Evolutionary conservation across 2,113 vertebrate genomes (phyloP).

Genomic region (Xenus cinereus): DNA sequence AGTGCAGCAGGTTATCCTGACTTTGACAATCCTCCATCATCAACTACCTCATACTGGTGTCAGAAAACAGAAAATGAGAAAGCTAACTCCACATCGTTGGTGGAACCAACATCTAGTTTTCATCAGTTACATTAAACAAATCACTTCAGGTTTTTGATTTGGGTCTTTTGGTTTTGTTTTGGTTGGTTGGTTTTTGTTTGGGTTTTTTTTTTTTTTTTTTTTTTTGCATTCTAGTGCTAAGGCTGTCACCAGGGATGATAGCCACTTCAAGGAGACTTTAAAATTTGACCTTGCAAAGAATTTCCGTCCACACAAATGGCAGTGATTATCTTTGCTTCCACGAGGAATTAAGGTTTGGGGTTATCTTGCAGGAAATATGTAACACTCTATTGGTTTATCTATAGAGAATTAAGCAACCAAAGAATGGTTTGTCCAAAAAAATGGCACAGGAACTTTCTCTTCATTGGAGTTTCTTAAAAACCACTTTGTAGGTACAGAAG

Average conservation of each 20-base stretch:
- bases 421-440: neutral
- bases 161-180: neutral
- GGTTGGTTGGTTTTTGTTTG: neutral
- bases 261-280: neutral
- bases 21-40: neutral
- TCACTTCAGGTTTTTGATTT: fast-evolving
- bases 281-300: neutral
- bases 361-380: neutral
- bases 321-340: neutral
- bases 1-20: neutral
- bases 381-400: neutral
- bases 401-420: neutral
- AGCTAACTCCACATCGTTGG: neutral
- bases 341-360: neutral
- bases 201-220: neutral
- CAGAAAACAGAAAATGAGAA: neutral
- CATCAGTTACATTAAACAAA: neutral
- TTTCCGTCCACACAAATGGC: neutral
- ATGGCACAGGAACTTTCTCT: neutral
- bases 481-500: neutral
- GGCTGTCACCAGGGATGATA: neutral
- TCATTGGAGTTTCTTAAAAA: neutral
- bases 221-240: neutral
- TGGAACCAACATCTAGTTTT: neutral
- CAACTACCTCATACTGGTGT: neutral